Conservation (phyloP, 2,113 vertebrate species). For the Otolemur garnettii region DNA sequence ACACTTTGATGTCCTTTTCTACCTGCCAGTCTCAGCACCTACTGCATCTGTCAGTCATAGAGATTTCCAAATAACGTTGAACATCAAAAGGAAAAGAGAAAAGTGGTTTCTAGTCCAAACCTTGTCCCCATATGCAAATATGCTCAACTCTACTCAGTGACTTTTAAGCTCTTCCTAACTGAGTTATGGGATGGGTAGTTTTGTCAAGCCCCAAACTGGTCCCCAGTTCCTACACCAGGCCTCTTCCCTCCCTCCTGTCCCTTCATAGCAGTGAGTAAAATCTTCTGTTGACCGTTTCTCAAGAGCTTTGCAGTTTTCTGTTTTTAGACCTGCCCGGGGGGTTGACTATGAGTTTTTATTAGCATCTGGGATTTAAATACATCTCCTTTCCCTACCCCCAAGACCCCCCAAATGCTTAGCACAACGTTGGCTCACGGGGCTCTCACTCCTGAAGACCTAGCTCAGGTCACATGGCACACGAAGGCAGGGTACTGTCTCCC, state of each 20-base stretch:
- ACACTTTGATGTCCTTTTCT: background rate
- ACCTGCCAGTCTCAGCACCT: background rate
- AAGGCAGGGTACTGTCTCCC: background rate
- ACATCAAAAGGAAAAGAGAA: constrained; percentile 49
- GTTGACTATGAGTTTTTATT: background rate
- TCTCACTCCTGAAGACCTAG: background rate
- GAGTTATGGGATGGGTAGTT: background rate
- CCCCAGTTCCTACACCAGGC: background rate
- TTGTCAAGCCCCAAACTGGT: background rate
- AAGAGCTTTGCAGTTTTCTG: background rate
- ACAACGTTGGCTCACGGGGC: background rate
- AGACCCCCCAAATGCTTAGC: background rate
- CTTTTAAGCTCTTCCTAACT: background rate
- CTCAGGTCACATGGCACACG: background rate
- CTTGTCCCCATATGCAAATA: constrained; percentile 40
- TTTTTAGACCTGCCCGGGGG: background rate
- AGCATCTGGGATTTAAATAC: background rate
- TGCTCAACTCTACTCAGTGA: background rate
- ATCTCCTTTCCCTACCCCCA: background rate
- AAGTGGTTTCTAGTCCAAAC: constrained; percentile 31
- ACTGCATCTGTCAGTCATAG: background rate
- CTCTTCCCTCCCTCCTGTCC: background rate
- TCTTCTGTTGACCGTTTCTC: background rate
- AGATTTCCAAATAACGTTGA: constrained; percentile 38
- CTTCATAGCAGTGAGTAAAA: background rate